A percentile compares a stretch with the other conserved stretches of the same genome.
These are phyloP conservation scores for Caenorhabditis plicata DNA, from an alignment of 2,888 invertebrate genomes.

Conservation along the genomic window DNA sequence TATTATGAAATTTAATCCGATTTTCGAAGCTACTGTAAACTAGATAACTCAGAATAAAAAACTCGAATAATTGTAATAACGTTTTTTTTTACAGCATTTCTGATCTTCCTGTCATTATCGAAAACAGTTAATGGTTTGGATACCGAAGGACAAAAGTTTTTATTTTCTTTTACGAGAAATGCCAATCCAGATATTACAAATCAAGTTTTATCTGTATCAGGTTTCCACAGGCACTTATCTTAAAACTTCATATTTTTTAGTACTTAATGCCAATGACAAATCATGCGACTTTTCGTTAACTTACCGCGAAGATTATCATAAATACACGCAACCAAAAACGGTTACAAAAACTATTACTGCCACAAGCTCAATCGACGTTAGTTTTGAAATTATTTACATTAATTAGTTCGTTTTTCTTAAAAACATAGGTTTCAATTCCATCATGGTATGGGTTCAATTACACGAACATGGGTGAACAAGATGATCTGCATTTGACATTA, in stretches of 20 bases:
- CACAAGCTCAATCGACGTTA: slow-evolving; percentile 1
- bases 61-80: too few relatives aligned
- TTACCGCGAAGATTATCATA: slow-evolving; percentile 23
- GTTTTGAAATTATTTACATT: not conserved
- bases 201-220: slow-evolving; percentile 27
- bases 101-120: slow-evolving; percentile 21
- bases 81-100: too few relatives aligned
- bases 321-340: slow-evolving; percentile 9
- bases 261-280: slow-evolving; percentile 25
- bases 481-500: slow-evolving; percentile 24
- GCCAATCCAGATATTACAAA: slow-evolving; percentile 28
- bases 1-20: too few relatives aligned
- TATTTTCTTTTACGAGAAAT: slow-evolving; percentile 37
- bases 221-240: slow-evolving; percentile 2
- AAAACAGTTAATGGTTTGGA: slow-evolving; percentile 19
- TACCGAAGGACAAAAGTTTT: slow-evolving; percentile 36
- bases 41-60: too few relatives aligned
- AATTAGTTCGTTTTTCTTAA: not conserved
- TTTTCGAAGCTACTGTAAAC: too few relatives aligned
- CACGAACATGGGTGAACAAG: slow-evolving; percentile 18
- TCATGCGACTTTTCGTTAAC: slow-evolving; percentile 28
- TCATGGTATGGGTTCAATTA: slow-evolving; percentile 40
- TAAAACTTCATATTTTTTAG: slow-evolving; percentile 10
- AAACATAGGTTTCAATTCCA: slow-evolving; percentile 24
- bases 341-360: slow-evolving; percentile 9